These are phyloP conservation scores for Leuciscus idus DNA, from an alignment of 2,113 vertebrate genomes.

Conservation along the genomic window DNA sequence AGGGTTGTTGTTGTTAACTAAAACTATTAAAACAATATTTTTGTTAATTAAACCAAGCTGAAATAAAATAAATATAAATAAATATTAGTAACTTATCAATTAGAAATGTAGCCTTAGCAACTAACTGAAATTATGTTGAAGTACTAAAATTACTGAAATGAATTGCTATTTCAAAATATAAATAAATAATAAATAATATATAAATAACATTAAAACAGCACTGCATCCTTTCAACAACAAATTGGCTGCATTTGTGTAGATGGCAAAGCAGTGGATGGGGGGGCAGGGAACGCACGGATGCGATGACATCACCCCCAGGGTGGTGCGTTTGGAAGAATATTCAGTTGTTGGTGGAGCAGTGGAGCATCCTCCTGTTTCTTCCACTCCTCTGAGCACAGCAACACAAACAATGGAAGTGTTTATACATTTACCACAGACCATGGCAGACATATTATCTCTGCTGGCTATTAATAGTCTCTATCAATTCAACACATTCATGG, in stretches of 20 bases:
- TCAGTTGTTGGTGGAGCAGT: slow-evolving; percentile 36
- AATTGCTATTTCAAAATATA: not conserved
- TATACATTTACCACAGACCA: slow-evolving; percentile 51
- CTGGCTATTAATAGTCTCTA: slow-evolving; percentile 40
- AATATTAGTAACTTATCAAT: too few relatives aligned
- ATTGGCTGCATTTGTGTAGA: not conserved
- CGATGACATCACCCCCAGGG: slow-evolving; percentile 21
- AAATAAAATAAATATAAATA: too few relatives aligned
- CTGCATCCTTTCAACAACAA: not conserved
- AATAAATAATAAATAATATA: not conserved
- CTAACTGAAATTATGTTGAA: not conserved
- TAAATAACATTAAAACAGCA: not conserved
- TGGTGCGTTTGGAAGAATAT: slow-evolving; percentile 21
- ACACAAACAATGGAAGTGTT: slow-evolving; percentile 48
- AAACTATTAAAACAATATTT: not conserved
- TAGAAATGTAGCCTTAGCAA: too few relatives aligned
- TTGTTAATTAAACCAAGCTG: too few relatives aligned
- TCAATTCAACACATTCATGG: slow-evolving; percentile 17
- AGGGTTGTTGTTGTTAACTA: not conserved
- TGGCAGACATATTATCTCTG: slow-evolving; percentile 33
- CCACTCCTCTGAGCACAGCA: slow-evolving; percentile 44
- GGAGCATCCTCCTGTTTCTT: slow-evolving; percentile 44
- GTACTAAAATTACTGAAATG: not conserved
- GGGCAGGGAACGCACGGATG: not conserved
- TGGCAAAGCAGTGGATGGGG: not conserved